Evolutionary conservation across 2,888 invertebrate species (phyloP).

Genomic region (Axea sp.): DNA sequence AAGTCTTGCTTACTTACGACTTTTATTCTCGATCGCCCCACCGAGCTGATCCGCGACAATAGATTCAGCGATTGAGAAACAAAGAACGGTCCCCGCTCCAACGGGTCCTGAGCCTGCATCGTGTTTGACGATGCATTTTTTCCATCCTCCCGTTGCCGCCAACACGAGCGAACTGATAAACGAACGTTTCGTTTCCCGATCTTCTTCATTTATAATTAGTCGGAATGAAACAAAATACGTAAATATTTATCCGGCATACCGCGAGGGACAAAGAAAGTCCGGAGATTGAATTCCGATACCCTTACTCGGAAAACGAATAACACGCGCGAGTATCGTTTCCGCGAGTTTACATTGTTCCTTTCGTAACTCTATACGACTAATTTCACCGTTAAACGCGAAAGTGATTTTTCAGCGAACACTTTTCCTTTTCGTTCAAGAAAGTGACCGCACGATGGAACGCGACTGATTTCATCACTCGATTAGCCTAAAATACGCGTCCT

Average conservation of each 20-base stretch:
- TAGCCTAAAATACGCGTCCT: slow-evolving; percentile 16
- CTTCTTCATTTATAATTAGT: slow-evolving; percentile 6
- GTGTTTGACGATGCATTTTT: too few relatives aligned
- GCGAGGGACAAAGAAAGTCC: slow-evolving; percentile 36
- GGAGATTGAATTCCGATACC: slow-evolving; percentile 43
- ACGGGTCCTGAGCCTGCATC: too few relatives aligned
- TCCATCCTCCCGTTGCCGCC: too few relatives aligned
- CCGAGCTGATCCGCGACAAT: slow-evolving; percentile 43
- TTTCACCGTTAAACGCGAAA: slow-evolving; percentile 14
- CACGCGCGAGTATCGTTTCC: slow-evolving; percentile 17
- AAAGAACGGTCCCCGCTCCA: slow-evolving; percentile 30
- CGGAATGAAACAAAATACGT: slow-evolving; percentile 54
- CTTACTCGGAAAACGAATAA: slow-evolving; percentile 37
- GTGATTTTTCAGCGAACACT: slow-evolving; percentile 7
- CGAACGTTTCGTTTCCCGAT: neutral
- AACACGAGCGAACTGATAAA: too few relatives aligned
- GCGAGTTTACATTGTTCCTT: neutral
- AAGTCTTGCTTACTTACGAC: slow-evolving; percentile 34
- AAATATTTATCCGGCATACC: neutral
- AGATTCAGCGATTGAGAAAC: slow-evolving; percentile 23
- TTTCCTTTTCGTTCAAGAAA: slow-evolving; percentile 7
- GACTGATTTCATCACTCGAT: slow-evolving; percentile 10
- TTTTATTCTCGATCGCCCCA: slow-evolving; percentile 7
- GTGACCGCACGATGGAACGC: slow-evolving; percentile 23
- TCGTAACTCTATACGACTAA: slow-evolving; percentile 18